These are phyloP conservation scores for Stenchaetothrips biformis DNA, from an alignment of 2,888 invertebrate genomes.

Conservation along the genomic window DNA sequence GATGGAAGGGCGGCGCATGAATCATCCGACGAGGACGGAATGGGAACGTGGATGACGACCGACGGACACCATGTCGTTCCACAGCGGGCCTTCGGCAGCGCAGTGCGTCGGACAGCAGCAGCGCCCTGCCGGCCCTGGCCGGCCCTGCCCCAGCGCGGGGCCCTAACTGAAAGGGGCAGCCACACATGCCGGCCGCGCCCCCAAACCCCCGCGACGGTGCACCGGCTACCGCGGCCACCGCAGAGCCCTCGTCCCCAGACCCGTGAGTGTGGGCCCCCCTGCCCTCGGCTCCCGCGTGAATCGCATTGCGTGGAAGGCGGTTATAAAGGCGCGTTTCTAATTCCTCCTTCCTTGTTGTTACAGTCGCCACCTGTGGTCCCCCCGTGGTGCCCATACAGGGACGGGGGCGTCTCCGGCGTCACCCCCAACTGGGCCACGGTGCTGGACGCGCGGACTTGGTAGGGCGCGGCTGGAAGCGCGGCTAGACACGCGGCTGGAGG, in stretches of 20 bases:
- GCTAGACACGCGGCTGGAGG: too few relatives aligned
- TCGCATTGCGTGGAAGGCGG: too few relatives aligned
- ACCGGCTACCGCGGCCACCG: constrained; percentile 15
- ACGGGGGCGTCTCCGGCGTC: background rate
- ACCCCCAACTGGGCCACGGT: background rate
- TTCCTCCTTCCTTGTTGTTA: background rate
- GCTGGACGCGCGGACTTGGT: background rate
- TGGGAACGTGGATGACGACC: background rate
- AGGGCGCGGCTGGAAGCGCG: too few relatives aligned
- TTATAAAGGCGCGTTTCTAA: too few relatives aligned
- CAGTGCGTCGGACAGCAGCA: constrained; percentile 10
- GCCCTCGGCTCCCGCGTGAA: too few relatives aligned
- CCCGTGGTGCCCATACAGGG: background rate
- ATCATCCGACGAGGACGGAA: constrained; percentile 24
- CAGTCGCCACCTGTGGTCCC: background rate
- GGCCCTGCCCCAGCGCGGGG: too few relatives aligned
- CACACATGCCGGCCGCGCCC: background rate
- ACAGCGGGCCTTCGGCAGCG: constrained; percentile 20
- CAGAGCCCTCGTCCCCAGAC: constrained; percentile 9
- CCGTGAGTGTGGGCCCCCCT: background rate
- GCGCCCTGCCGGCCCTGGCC: too few relatives aligned
- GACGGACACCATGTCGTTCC: constrained; percentile 22
- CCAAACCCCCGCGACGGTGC: background rate
- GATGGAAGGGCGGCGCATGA: constrained; percentile 10
- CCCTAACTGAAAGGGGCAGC: background rate